Base-by-base conservation (phyloP, 2,888 invertebrate species). In the Nematopogon swammerdamellus region DNA sequence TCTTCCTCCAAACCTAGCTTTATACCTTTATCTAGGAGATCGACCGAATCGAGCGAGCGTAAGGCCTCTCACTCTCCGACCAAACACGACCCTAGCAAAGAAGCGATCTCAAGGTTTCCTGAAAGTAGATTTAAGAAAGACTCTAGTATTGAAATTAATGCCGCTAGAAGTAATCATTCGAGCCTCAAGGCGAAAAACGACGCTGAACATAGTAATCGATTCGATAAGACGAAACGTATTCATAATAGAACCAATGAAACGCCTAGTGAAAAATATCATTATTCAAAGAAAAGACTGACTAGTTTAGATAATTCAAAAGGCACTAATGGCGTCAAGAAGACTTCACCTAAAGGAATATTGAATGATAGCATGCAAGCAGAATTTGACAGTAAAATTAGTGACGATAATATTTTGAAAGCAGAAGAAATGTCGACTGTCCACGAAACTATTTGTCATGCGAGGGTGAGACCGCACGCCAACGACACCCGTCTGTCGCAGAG, bases 251-350 rank as follows among this genome's bases (percentile, higher is more conserved):
- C 14, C 67, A 71, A 64, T 68, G 73, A 73, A 70, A 72, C 67
- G 71, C 68, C 68, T 69, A 76, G 67, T 63, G 77, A 74, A 70
- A 79, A 75, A 74, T 73, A 75, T 76, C 74, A 75, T 69, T 64
- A 74, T 75, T 73, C 72, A 68, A 79, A 77, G 68, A 77, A 77
- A 79, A 79, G 79, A 79, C 79, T 79, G 79, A 79, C 72, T 79
- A 79, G 77, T 69, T 70, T 79, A 79, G 77, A 69, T 60, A 68
- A 72, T 67, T 62, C 69, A 59, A 73, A 64, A 68, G 66, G 70
- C 63, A 65, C 63, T 61, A 71, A 65, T 61, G 65, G 67, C 62
- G 65, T 63, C 63, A 70, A 64, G 61, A 70, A 65, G 57, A 59
- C 61, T 63, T 65, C 63, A 57, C 63, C 68, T 62, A 50, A 47